These are phyloP conservation scores for Falco punctatus DNA, from an alignment of 2,113 vertebrate species.

Conservation along the genomic window DNA sequence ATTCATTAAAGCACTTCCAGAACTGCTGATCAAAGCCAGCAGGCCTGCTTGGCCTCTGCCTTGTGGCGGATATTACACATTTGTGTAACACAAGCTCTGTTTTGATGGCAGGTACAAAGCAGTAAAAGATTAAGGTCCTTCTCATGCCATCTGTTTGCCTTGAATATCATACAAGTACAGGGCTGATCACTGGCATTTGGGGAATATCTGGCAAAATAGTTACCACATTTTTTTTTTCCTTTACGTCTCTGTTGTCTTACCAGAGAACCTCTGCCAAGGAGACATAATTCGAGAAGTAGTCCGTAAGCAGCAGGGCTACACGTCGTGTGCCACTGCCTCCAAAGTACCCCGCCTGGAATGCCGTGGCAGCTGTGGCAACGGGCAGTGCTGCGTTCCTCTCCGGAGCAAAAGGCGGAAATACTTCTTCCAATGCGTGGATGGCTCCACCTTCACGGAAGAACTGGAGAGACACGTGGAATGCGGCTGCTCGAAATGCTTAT, in stretches of 20 bases:
- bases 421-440: conserved; percentile 90
- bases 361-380: conserved; percentile 77
- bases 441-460: conserved; percentile 91
- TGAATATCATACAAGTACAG: not conserved
- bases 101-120: conserved; percentile 26
- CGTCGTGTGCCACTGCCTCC: conserved; percentile 82
- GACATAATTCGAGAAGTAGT: conserved; percentile 89
- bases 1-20: conserved; percentile 27
- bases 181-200: not conserved
- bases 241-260: not conserved
- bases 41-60: not conserved
- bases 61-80: not conserved
- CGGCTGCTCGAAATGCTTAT: conserved; percentile 87
- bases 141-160: not conserved
- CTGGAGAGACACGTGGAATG: conserved; percentile 92
- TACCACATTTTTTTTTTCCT: too few species aligned
- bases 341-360: conserved; percentile 89
- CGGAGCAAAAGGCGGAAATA: conserved; percentile 91
- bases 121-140: not conserved
- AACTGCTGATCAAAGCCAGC: conserved; percentile 37
- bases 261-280: conserved; percentile 88
- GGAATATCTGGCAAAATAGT: not conserved
- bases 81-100: not conserved
- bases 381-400: conserved; percentile 88
- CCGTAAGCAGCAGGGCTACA: conserved; percentile 86